Evolutionary conservation across 2,888 invertebrate genomes (phyloP), one percentile per base, ranked within the genome.

Genomic region (Eurytoma adleriae): DNA sequence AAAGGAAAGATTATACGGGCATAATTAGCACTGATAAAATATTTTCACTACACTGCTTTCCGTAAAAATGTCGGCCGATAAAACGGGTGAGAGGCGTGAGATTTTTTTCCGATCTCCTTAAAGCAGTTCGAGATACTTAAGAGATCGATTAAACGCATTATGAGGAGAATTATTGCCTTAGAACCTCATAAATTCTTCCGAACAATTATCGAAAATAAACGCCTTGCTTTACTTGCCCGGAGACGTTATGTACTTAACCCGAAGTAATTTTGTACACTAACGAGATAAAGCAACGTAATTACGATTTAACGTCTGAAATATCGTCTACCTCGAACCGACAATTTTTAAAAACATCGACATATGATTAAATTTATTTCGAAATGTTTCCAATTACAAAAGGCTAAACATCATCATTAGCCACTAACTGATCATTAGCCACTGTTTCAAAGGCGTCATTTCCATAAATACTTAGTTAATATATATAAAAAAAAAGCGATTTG

Each of bases 191-290:
- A 61, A 48, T 24, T n/a, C 48, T 50, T 24, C 1, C 13, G 48
- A 61, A 57, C 50, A 61, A 61, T 71, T 71, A 61, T 50, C 5
- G 40, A 20, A 61, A 61, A 71, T 61, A 50, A 50, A 57, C 59
- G 50, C 71, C 2, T 50, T 14, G 67, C 20, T 52, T 67, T 52
- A 24, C 20, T 10, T 14, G 10, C n/a, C 12, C 40, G 20, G 56
- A 13, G 56, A 56, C 70, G 20, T 70, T 59, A 70, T 48, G 30
- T 40, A 40, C 54, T 18, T 10, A 67, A 40, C n/a, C 4, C 54
- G 18, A 3, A 57, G 3, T 57, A 16, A 16, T n/a, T 56, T 2
- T 40, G 66, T n/a, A n/a, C n/a, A 18, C 4, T 18, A 24, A 62
- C 48, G 30, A 66, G 30, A 40, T 24, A n/a, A 66, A n/a, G 48